A percentile compares a stretch with the other conserved stretches of the same genome.
Evolutionary conservation across 2,797 vertebrate genomes (phyloP).

Genomic region (Manis pentadactyla): DNA sequence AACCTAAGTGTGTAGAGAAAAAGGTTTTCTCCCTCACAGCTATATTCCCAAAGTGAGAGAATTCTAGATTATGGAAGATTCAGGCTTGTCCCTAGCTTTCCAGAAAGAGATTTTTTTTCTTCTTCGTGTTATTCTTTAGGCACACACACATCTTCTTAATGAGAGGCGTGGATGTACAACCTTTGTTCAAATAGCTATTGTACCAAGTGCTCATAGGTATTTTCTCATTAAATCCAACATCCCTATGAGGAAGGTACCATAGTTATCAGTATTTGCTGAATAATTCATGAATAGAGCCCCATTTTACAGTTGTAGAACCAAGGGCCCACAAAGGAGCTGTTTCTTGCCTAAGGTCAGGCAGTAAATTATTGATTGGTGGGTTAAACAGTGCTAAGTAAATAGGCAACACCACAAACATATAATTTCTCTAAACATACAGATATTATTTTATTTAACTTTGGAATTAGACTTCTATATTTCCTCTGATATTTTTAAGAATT

Average conservation of each 20-base stretch:
- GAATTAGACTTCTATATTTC: not conserved
- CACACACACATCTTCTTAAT: not conserved
- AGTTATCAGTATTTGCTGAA: not conserved
- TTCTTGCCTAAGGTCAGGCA: not conserved
- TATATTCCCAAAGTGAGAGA: not conserved
- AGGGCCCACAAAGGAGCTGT: not conserved
- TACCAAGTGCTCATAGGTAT: not conserved
- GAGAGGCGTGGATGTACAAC: not conserved
- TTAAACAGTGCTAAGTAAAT: not conserved
- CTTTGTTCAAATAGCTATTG: not conserved
- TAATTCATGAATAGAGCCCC: not conserved
- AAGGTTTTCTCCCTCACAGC: not conserved
- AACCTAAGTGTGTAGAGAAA: not conserved
- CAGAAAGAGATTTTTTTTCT: not conserved
- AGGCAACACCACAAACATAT: not conserved
- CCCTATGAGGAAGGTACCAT: not conserved
- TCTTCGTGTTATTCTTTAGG: not conserved
- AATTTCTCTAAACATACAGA: not conserved
- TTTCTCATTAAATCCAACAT: not conserved
- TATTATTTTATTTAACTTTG: not conserved
- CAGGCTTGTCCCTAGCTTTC: not conserved
- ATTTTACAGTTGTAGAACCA: not conserved
- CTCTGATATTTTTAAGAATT: not conserved
- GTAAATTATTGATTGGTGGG: not conserved
- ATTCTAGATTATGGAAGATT: not conserved